Evolutionary conservation across 2,113 vertebrate species (phyloP).

Genomic region (Lampris megalopsis): DNA sequence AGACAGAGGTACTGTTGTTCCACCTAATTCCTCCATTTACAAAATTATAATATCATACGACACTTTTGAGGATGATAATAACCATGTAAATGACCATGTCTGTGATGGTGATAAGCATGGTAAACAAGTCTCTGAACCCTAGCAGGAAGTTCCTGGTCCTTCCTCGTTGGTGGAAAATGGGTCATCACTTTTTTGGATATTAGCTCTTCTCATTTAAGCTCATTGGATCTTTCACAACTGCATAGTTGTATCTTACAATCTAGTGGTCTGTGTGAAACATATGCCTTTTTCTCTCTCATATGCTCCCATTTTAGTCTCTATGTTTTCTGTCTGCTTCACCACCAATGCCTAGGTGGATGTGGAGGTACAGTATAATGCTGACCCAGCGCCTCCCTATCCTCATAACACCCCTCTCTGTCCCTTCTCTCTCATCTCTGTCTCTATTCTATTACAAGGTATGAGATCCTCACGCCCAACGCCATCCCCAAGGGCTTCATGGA

Average conservation of each 20-base stretch:
- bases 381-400: neutral
- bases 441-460: slow-evolving; percentile 84
- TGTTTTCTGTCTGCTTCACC: too few relatives aligned
- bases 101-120: neutral
- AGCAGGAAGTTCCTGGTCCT: neutral
- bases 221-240: neutral
- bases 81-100: too few relatives aligned
- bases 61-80: too few relatives aligned
- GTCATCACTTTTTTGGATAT: too few relatives aligned
- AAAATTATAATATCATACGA: too few relatives aligned
- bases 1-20: slow-evolving; percentile 89
- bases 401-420: neutral
- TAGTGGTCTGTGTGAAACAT: neutral
- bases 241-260: neutral
- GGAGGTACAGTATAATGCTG: neutral
- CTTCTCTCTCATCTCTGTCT: neutral
- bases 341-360: neutral
- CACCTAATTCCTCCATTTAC: too few relatives aligned
- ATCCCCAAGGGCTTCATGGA: slow-evolving; percentile 99
- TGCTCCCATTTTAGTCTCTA: neutral
- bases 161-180: neutral
- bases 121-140: neutral
- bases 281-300: neutral
- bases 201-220: too few relatives aligned
- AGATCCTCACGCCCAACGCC: slow-evolving; percentile 97